A percentile compares a stretch with the other conserved stretches of the same genome.
Evolutionary conservation across 2,797 vertebrate species (phyloP).

Genomic region (Columba guinea): DNA sequence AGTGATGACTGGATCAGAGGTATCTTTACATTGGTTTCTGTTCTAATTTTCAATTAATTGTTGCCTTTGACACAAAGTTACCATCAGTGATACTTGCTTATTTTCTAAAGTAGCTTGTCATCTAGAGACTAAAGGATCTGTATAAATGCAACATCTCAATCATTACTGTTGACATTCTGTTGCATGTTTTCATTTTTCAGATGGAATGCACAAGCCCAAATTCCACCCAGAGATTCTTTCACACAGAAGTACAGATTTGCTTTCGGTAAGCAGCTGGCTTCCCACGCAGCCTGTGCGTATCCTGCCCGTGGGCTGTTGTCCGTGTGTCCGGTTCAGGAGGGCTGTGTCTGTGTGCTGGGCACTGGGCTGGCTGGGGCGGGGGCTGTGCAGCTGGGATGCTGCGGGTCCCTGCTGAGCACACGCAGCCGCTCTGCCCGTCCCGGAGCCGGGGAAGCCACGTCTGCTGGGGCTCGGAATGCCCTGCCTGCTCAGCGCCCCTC

Average conservation of each 20-base stretch:
- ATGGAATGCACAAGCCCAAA: constrained; percentile 32
- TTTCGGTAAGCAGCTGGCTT: constrained; percentile 69
- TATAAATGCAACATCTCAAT: not conserved
- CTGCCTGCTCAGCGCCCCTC: not conserved
- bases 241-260: constrained; percentile 76
- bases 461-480: not conserved
- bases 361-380: not conserved
- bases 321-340: accelerated
- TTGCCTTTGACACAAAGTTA: not conserved
- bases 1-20: not conserved
- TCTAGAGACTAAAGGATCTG: not conserved
- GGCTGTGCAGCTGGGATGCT: not conserved
- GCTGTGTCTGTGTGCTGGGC: too few relatives aligned
- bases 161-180: not conserved
- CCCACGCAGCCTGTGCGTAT: not conserved
- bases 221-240: constrained; percentile 69
- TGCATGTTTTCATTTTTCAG: constrained; percentile 46
- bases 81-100: not conserved
- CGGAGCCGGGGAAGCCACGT: not conserved
- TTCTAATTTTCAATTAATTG: not conserved
- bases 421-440: not conserved
- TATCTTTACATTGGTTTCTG: not conserved
- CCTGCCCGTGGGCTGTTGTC: not conserved
- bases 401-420: not conserved
- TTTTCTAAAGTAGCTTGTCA: not conserved